These are phyloP conservation scores for Drosophila arizonae DNA, from an alignment of 1,140 invertebrate species.

Conservation along the genomic window DNA sequence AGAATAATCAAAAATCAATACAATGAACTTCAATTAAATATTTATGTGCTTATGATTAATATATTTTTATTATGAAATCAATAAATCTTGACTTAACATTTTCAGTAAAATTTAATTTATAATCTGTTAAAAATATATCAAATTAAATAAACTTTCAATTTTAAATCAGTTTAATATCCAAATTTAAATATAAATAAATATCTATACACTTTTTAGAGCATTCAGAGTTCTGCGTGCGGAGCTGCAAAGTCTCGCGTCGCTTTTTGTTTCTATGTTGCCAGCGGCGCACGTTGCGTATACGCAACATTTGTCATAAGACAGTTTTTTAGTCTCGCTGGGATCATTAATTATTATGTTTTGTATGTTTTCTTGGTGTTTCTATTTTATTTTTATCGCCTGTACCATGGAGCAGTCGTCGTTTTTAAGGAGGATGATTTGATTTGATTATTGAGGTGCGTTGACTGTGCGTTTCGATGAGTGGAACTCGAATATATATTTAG, in stretches of 20 bases:
- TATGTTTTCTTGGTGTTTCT: constrained; percentile 17
- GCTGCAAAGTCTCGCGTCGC: background rate
- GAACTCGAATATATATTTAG: constrained; percentile 15
- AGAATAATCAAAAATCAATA: too few species aligned
- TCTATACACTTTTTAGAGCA: background rate
- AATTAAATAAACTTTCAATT: too few species aligned
- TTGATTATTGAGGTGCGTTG: constrained; percentile 42
- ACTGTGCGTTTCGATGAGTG: constrained; percentile 9
- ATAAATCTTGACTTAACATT: too few species aligned
- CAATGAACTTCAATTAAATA: too few species aligned
- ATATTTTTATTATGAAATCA: too few species aligned
- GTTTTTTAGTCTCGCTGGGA: constrained; percentile 10
- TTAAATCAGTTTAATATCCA: too few species aligned
- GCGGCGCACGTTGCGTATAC: constrained; percentile 58
- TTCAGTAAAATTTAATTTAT: too few species aligned
- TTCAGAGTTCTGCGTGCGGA: background rate
- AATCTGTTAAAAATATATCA: too few species aligned
- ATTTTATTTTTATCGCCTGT: background rate
- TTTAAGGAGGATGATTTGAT: constrained; percentile 52
- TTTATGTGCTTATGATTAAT: too few species aligned
- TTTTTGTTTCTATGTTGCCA: constrained; percentile 5
- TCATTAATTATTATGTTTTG: constrained; percentile 30
- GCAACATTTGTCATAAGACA: constrained; percentile 63
- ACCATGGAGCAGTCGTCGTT: background rate
- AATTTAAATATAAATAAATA: too few species aligned